phyloP scores from a whole-genome alignment of 1,140 invertebrate genomes.

The Rhopalosiphum maidis region DNA sequence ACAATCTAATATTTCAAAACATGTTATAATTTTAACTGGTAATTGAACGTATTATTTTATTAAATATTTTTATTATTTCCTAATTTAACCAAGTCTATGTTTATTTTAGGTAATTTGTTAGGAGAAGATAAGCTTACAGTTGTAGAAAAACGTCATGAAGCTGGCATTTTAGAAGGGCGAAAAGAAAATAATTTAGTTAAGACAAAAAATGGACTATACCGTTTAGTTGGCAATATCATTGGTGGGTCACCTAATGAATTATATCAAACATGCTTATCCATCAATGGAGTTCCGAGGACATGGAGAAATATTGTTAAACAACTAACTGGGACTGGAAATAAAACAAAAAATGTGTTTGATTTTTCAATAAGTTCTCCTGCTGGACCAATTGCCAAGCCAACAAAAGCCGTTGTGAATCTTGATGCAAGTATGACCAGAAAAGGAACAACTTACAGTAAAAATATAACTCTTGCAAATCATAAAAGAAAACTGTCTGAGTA shows the following conservation, averaged over 20 bases:
- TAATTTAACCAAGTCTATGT: neutral
- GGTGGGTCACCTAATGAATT: conserved; percentile 35
- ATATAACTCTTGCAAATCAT: neutral
- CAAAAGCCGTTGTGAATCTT: neutral
- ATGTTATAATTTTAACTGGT: conserved; percentile 28
- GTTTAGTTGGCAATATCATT: conserved; percentile 26
- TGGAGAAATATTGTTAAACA: conserved; percentile 14
- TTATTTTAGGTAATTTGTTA: conserved; percentile 36
- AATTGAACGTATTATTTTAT: neutral
- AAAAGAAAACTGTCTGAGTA: conserved; percentile 28
- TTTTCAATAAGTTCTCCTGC: conserved; percentile 45
- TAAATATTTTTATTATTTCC: neutral
- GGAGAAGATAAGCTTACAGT: neutral
- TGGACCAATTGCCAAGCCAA: neutral
- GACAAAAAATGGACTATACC: conserved; percentile 39
- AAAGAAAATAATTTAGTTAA: conserved; percentile 25
- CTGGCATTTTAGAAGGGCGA: neutral
- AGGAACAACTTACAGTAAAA: conserved; percentile 3
- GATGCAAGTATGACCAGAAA: conserved; percentile 26
- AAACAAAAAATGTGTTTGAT: neutral
- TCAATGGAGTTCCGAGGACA: neutral
- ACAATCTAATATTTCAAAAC: neutral
- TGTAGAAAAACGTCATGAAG: conserved; percentile 37
- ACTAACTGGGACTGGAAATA: neutral
- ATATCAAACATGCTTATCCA: neutral